These are phyloP conservation scores for Auanema freiburgensis DNA, from an alignment of 2,888 invertebrate species.

Conservation along the genomic window DNA sequence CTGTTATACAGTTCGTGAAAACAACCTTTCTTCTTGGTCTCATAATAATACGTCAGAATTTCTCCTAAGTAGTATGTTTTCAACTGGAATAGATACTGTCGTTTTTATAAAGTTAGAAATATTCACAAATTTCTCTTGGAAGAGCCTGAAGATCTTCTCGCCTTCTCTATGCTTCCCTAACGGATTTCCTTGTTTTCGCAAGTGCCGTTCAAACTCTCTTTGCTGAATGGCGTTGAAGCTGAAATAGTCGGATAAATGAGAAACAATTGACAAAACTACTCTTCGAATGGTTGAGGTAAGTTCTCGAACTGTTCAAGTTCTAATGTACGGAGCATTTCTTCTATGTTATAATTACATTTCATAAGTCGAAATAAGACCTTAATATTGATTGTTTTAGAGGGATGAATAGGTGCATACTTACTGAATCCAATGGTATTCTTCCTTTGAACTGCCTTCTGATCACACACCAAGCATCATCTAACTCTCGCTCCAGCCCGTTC, in stretches of 20 bases:
- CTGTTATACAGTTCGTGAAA: conserved; percentile 4
- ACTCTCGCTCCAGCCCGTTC: conserved; percentile 13
- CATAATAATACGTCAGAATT: conserved; percentile 20
- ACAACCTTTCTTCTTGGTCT: conserved; percentile 19
- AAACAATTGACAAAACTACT: background rate
- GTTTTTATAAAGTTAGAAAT: background rate
- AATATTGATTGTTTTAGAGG: too few relatives aligned
- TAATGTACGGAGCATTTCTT: conserved; percentile 17
- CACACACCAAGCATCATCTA: conserved; percentile 22
- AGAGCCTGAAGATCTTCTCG: conserved; percentile 9
- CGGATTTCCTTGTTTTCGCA: background rate
- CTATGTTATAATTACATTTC: conserved; percentile 16
- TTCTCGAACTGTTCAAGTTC: conserved; percentile 16
- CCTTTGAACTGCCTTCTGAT: conserved; percentile 18
- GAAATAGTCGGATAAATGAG: background rate
- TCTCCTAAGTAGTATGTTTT: conserved; percentile 20
- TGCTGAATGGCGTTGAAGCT: conserved; percentile 16
- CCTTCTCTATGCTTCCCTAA: conserved; percentile 4
- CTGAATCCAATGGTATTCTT: conserved; percentile 16
- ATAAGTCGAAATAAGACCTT: conserved; percentile 21
- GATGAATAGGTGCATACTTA: too few relatives aligned
- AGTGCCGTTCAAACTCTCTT: conserved; percentile 15
- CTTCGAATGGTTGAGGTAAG: conserved; percentile 20
- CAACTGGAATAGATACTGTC: background rate
- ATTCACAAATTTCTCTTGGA: conserved; percentile 22